Base-by-base conservation (phyloP, 1,140 invertebrate species). In the Heterodera schachtii region DNA sequence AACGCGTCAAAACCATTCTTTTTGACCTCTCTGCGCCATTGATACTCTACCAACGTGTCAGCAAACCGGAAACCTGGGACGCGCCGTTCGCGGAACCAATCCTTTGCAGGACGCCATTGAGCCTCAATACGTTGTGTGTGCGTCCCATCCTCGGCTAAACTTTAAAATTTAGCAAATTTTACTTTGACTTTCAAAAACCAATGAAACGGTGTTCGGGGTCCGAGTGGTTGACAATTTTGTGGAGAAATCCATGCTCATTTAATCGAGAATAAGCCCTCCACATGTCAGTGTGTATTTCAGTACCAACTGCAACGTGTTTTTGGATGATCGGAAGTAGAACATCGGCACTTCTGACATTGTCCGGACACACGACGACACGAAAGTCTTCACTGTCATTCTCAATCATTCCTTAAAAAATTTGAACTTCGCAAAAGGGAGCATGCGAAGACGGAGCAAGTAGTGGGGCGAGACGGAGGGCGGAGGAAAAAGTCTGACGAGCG, bases 61-160 rank as follows among this genome's bases (percentile, higher is more conserved):
- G 74, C 47, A 49, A 75, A 75, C 47, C 41, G 47, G 11, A 44
- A 44, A 46, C 74, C 74, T 16, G 74, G 74, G 11, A 75, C 47
- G 13, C 74, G 74, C 47, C 74, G 13, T 31, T 75, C 31, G 13
- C 74, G 41, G 41, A 75, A 75, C 74, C 74, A 75, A 49, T 75
- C 74, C 19, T 75, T 75, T 75, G 74, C 74, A 13, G 74, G 74
- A 16, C 74, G 60, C 74, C 74, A 75, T 7, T 49, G 41, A 16
- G 74, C 74, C 47, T 75, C 74, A 44, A 75, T 64, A 13, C 74
- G 31, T 44, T 57, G 74, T 44, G 74, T 75, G 57, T 75, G 74
- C 19, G 57, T 75, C 13, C 74, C 74, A 31, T 75, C 74, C 11
- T 19, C n/a, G 19, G 74, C 74, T 75, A 31, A 31, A 31, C 31